Conservation (phyloP, 2,888 invertebrate species). For the Tridacna gigas region DNA sequence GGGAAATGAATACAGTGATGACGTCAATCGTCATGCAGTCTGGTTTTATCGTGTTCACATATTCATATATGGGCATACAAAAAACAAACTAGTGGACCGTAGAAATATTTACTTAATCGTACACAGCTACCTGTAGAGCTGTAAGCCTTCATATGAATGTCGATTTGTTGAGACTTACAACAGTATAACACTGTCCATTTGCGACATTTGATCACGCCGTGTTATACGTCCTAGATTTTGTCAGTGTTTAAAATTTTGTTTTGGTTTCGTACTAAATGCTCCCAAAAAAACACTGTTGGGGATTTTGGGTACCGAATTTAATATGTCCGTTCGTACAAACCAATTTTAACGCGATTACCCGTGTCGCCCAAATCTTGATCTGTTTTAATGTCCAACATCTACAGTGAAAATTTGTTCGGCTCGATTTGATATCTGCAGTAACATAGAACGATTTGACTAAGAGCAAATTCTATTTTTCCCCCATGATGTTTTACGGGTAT, state of each 20-base stretch:
- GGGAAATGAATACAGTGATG: not conserved
- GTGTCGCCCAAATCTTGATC: too few species aligned
- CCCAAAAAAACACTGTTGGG: too few species aligned
- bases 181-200: not conserved
- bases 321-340: too few species aligned
- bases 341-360: too few species aligned
- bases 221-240: not conserved
- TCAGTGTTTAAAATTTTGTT: not conserved
- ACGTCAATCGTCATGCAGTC: slow-evolving; percentile 13
- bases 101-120: not conserved
- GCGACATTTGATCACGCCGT: not conserved
- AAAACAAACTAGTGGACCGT: not conserved
- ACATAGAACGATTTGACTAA: too few species aligned
- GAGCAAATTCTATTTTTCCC: too few species aligned
- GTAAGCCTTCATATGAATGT: not conserved
- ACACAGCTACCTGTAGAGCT: not conserved
- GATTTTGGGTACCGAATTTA: too few species aligned
- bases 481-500: too few species aligned
- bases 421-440: too few species aligned
- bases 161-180: not conserved
- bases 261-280: not conserved
- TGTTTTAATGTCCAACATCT: too few species aligned
- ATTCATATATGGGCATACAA: slow-evolving; percentile 13
- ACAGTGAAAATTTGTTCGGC: too few species aligned
- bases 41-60: slow-evolving; percentile 8